Evolutionary conservation across 2,888 invertebrate species (phyloP), one percentile per base, ranked within the genome.

Genomic region (Synanthedon formicaeformis): DNA sequence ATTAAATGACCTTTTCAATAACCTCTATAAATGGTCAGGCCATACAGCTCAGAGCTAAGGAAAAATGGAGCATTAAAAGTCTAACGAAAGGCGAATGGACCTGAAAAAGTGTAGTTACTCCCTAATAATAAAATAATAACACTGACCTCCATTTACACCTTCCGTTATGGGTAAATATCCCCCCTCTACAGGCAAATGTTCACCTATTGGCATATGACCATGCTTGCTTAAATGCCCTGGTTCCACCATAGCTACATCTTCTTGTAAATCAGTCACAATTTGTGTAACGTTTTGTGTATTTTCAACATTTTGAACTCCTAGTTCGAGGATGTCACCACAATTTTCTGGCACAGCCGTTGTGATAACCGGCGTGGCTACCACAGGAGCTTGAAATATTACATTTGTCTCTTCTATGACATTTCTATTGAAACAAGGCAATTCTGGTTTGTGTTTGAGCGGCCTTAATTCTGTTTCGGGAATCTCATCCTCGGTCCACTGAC

Each of bases 401-500:
- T 66, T 75, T 1, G 84, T 85, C 48, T 81, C 85, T 52, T 82
- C 83, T 45, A 87, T 87, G n/a, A 85, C 64, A 0, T 73, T 65
- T 53, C 71, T 77, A 60, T 78, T 84, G 62, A 86, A 86, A 58
- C 85, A 83, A 1, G 81, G 73, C 1, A 84, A 51, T 41, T 81
- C 53, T 59, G 11, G 65, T 57, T 54, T 67, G 10, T 58, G 52
- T 48, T 56, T 74, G 6, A 58, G 58, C 52, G 62, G 61, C 2
- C 54, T 55, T 1, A 78, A 59, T 58, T 85, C 86, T 0, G 73
- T 58, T 53, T 75, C 78, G 0, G 86, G 86, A 0, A 81, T 63
- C 4, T 86, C 88, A 40, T 88, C 88, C 53, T 88, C 88, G 0
- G 74, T 78, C 88, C 88, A 88, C 60, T 88, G 88, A 60, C 82